phyloP scores from a whole-genome alignment of 2,113 vertebrate genomes.

The Mugil cephalus region DNA sequence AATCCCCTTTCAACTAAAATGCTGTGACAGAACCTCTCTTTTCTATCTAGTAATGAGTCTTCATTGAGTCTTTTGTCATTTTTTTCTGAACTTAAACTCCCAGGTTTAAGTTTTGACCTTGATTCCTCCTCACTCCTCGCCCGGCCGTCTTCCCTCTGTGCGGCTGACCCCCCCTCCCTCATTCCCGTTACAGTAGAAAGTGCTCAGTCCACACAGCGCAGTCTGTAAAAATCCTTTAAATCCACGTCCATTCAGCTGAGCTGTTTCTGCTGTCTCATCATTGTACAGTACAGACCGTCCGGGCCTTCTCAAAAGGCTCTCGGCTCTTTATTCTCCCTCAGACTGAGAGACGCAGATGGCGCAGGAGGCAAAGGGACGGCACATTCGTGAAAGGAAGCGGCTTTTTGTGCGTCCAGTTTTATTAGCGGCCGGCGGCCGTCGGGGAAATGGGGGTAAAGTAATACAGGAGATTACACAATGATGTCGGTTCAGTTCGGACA shows the following conservation, averaged over 20 bases:
- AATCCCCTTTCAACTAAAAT: neutral
- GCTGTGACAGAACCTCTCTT: neutral
- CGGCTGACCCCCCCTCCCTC: constrained; percentile 24
- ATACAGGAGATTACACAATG: no score
- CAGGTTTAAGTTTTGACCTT: constrained; percentile 51
- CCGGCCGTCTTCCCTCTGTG: constrained; percentile 36
- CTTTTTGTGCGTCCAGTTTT: constrained; percentile 33
- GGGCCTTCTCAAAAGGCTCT: constrained; percentile 40
- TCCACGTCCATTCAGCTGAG: constrained; percentile 62
- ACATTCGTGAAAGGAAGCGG: constrained; percentile 26
- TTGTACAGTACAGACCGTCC: constrained; percentile 58
- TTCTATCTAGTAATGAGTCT: neutral
- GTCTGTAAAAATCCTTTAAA: constrained; percentile 63
- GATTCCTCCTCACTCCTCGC: constrained; percentile 16
- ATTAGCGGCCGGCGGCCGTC: constrained; percentile 1
- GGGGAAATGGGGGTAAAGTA: neutral
- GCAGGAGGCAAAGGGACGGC: neutral
- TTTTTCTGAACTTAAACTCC: constrained; percentile 43
- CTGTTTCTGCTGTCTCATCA: constrained; percentile 78
- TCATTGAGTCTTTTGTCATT: constrained; percentile 7
- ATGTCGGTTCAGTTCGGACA: no score
- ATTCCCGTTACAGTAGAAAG: constrained; percentile 23
- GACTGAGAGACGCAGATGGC: constrained; percentile 36
- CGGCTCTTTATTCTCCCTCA: constrained; percentile 47
- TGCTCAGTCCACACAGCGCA: constrained; percentile 46